Base-by-base conservation (phyloP, 2,113 vertebrate species). In the Leptosomus discolor region DNA sequence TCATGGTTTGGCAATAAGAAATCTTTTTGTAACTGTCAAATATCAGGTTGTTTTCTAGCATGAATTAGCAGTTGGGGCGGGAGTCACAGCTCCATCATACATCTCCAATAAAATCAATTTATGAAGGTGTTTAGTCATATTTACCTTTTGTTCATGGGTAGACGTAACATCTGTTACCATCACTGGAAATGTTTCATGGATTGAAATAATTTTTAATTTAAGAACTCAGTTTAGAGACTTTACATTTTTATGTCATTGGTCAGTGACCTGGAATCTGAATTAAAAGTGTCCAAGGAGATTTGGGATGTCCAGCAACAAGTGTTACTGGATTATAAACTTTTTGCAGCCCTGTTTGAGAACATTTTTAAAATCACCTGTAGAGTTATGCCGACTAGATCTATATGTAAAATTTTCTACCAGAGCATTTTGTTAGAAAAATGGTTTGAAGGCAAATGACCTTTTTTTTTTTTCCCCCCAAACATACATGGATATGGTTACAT, bases 401-500 rank as follows among this genome's bases (percentile, higher is more conserved):
- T 23, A 79, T 8, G 26, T 57, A 69, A 96, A 85, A 77, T n/a
- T 23, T 60, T 57, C 88, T 77, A 50, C 41, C 6, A 80, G 63
- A 92, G 86, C 10, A 67, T 84, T 94, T 77, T 84, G 58, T 89
- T 83, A 86, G 34, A 85, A 94, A 93, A 90, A 60, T 15, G 1
- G 4, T 76, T 95, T 92, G 36, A 90, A 90, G 56, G 32, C 37
- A 93, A 86, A 16, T 64, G 36, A 48, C 36, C 5, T 26, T 58
- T 27, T 75, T 61, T 82, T 48, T 34, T 43, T 34, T 18, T 0
- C 1, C 6, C 9, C 27, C 30, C 45, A 54, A 77, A 71, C 37
- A 9, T 73, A 84, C 41, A 80, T 93, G 85, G 80, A 83, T 88
- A 76, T 90, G 90, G 92, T 93, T 93, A 92, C 13, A 11, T 90